Base-by-base conservation (phyloP, 2,797 vertebrate species). In the Neosalanx taihuensis region DNA sequence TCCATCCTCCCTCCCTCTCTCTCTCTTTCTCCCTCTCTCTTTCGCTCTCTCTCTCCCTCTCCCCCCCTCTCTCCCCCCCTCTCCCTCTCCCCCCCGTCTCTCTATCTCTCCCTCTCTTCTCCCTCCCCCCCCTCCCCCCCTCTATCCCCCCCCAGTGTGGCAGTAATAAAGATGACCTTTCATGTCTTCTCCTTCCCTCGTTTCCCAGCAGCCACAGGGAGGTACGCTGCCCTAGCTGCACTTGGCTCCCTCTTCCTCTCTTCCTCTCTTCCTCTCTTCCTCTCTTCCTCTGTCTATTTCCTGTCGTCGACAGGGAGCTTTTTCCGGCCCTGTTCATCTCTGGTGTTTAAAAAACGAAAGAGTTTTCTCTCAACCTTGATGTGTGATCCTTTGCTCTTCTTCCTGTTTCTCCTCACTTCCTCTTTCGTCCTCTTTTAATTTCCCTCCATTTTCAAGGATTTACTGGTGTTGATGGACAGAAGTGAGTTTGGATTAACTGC, bases 161-260 rank as follows among this genome's bases (percentile, higher is more conserved):
- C 49, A 1, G 5, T 70, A 71, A 78, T 81, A 76, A 81, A 81
- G 49, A 72, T 69, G 69, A 70, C 59, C 76, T 79, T 82, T 80
- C 84, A 79, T 81, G 80, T 76, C n/a, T 53, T 71, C 18, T 46
- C 23, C 17, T 69, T 53, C 31, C 53, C 5, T 75, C 65, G 63
- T 69, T 49, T 58, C 51, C 51, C 76, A 23, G 56, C 56, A 59
- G 61, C 13, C 9, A 62, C 20, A 41, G 62, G 49, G 15, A 31
- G 9, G 1, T 59, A 73, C 26, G 59, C 70, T 57, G 41, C n/a
- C 7, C 12, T 12, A 3, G 10, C 37, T 2, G 35, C 10, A 76
- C 67, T 83, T 77, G 79, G 17, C 18, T 10, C n/a, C n/a, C n/a
- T n/a, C n/a, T n/a, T n/a, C n/a, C n/a, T n/a, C n/a, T n/a, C n/a